Conservation (phyloP, 2,113 vertebrate species). For the Pedionomus torquatus region DNA sequence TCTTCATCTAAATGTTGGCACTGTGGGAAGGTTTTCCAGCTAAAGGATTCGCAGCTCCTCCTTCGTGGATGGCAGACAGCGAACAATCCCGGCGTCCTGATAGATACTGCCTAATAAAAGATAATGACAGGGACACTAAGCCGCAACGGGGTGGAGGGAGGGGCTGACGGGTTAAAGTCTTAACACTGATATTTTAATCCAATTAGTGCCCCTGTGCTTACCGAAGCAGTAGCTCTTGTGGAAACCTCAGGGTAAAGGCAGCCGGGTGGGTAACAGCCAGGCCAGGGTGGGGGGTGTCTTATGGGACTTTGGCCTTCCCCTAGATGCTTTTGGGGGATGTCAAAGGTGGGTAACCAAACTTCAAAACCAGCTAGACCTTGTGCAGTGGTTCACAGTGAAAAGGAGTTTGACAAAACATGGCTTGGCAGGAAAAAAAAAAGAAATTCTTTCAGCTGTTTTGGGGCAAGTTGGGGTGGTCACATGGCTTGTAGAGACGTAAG, state of each 20-base stretch:
- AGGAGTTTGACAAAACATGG: background rate
- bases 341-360: background rate
- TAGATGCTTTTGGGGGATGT: background rate
- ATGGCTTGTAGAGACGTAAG: background rate
- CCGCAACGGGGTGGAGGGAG: background rate
- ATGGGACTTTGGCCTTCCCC: background rate
- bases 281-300: background rate
- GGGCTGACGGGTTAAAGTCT: background rate
- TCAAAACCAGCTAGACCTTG: background rate
- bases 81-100: background rate
- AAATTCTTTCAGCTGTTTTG: background rate
- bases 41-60: background rate
- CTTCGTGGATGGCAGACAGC: background rate
- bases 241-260: background rate
- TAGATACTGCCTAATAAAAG: background rate
- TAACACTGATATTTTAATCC: background rate
- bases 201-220: background rate
- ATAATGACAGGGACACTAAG: background rate
- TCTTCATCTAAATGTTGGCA: background rate
- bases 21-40: background rate
- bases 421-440: background rate
- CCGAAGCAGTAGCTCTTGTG: background rate
- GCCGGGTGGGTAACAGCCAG: background rate
- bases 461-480: background rate
- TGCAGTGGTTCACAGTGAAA: background rate